phyloP scores from a whole-genome alignment of 64 coral and sea anemone genomes.

The Dendrophyllia cribrosa region DNA sequence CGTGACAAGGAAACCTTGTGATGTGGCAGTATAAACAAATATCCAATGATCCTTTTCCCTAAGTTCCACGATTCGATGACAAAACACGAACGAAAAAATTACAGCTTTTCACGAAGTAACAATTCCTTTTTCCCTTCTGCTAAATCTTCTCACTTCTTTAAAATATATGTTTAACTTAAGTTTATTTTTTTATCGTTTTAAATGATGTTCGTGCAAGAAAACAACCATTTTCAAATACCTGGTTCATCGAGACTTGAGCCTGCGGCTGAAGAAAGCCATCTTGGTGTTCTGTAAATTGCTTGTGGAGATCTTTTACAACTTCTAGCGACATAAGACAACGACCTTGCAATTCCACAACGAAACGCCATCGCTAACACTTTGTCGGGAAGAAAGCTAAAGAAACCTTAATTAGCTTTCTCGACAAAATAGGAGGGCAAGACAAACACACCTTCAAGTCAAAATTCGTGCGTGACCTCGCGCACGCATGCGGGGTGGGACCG shows the following conservation, averaged over 20 bases:
- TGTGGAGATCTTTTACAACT: slow-evolving; percentile 23
- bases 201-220: neutral
- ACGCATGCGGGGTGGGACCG: neutral
- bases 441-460: neutral
- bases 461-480: neutral
- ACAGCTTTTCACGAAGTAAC: too few species aligned
- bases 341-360: slow-evolving; percentile 60
- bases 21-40: neutral
- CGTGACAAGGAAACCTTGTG: neutral
- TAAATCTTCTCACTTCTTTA: neutral
- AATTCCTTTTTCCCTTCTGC: neutral
- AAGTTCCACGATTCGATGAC: too few species aligned
- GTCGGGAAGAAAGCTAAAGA: neutral
- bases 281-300: neutral
- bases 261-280: slow-evolving; percentile 56
- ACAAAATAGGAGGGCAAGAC: neutral
- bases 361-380: slow-evolving; percentile 61
- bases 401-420: neutral
- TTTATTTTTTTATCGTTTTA: neutral
- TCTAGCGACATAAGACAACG: slow-evolving; percentile 42
- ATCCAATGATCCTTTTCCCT: too few species aligned
- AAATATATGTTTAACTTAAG: neutral
- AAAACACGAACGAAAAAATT: too few species aligned
- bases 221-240: neutral
- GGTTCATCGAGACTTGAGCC: slow-evolving; percentile 37